A percentile compares a stretch with the other conserved stretches of the same genome.
phyloP scores from a whole-genome alignment of 2,797 vertebrate genomes.

The Artibeus lituratus region DNA sequence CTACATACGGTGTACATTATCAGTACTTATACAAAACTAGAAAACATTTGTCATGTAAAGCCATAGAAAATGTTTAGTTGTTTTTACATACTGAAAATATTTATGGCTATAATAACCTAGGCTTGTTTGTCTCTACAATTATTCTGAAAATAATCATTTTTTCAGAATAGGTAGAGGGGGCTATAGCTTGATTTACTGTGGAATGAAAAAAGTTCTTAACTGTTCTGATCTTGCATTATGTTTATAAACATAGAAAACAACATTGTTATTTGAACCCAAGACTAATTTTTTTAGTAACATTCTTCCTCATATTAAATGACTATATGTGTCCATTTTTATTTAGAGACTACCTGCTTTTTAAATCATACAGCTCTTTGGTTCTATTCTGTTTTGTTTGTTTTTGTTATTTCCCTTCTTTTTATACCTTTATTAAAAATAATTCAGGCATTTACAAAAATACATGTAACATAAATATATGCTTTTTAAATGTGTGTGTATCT shows the following conservation, averaged over 20 bases:
- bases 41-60: not conserved
- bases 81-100: conserved; percentile 10
- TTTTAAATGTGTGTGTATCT: not conserved
- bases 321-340: not conserved
- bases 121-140: not conserved
- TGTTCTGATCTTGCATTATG: conserved; percentile 11
- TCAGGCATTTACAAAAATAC: not conserved
- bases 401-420: not conserved
- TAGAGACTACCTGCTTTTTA: not conserved
- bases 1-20: not conserved
- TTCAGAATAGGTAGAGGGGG: not conserved
- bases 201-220: not conserved
- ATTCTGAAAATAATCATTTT: not conserved
- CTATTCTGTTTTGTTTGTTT: not conserved
- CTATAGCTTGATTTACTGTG: conserved; percentile 14
- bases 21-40: not conserved
- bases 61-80: not conserved
- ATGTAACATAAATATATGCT: not conserved
- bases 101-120: not conserved
- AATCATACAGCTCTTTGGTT: conserved; percentile 5
- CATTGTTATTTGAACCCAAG: not conserved
- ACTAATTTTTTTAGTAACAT: not conserved
- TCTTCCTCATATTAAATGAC: not conserved
- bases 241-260: not conserved
- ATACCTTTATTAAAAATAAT: not conserved